Evolutionary conservation across 2,888 invertebrate species (phyloP).

Genomic region (Dolichomitus sp.): DNA sequence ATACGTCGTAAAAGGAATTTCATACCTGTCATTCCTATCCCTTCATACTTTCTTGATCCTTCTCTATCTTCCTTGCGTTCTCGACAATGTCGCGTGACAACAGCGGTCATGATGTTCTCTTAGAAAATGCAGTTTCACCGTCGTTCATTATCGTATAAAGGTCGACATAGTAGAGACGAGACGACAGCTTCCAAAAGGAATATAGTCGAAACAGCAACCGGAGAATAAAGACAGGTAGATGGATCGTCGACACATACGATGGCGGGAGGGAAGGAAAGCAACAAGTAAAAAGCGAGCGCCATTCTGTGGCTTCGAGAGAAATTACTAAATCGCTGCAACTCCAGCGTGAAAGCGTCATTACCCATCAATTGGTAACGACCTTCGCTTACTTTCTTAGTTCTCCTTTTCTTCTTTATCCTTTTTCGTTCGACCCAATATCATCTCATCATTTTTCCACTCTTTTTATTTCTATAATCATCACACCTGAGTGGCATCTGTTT

Average conservation of each 20-base stretch:
- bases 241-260: slow-evolving; percentile 8
- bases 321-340: slow-evolving; percentile 39
- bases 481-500: neutral
- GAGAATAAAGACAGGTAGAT: slow-evolving; percentile 4
- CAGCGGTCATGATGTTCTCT: slow-evolving; percentile 12
- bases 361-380: slow-evolving; percentile 34
- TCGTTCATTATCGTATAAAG: slow-evolving; percentile 48
- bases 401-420: slow-evolving; percentile 64
- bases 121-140: slow-evolving; percentile 54
- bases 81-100: slow-evolving; percentile 40
- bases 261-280: neutral
- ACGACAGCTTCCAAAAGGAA: slow-evolving; percentile 35
- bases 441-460: neutral
- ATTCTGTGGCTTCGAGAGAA: slow-evolving; percentile 29
- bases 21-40: slow-evolving; percentile 16
- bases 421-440: slow-evolving; percentile 60
- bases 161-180: slow-evolving; percentile 47
- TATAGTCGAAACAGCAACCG: slow-evolving; percentile 5
- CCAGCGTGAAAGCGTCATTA: slow-evolving; percentile 41
- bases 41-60: slow-evolving; percentile 4
- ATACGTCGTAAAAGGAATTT: slow-evolving; percentile 22
- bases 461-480: neutral
- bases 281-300: neutral
- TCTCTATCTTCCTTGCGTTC: slow-evolving; percentile 12
- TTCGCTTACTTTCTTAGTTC: slow-evolving; percentile 38